phyloP scores from a whole-genome alignment of 2,113 vertebrate genomes.

The Malurus elegans region DNA sequence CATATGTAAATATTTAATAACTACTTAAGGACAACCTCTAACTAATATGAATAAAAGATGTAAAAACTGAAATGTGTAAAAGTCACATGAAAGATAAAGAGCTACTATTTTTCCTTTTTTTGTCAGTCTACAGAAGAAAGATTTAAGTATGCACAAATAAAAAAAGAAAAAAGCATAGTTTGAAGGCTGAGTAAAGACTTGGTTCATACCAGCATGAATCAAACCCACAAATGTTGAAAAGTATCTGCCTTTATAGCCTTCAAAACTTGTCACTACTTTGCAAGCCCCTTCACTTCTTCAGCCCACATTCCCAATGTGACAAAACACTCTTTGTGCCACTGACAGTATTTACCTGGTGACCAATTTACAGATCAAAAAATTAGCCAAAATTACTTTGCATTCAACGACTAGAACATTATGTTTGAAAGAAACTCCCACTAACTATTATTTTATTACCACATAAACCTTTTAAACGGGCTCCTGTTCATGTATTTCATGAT shows the following conservation, averaged over 20 bases:
- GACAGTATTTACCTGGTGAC: neutral
- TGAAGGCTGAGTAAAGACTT: neutral
- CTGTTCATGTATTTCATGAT: neutral
- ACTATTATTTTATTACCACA: neutral
- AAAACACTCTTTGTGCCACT: neutral
- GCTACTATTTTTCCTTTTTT: neutral
- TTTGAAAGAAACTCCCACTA: neutral
- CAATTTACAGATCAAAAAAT: neutral
- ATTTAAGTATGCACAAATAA: neutral
- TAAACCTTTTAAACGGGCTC: neutral
- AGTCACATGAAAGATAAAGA: neutral
- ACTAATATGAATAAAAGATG: fast-evolving
- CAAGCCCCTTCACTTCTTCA: neutral
- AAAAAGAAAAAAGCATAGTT: neutral
- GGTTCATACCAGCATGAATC: neutral
- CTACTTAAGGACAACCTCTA: neutral
- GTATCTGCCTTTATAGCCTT: neutral
- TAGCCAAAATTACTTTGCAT: neutral
- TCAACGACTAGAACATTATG: neutral
- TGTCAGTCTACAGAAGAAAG: neutral
- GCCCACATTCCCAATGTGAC: neutral
- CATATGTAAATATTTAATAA: neutral
- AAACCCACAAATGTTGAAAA: neutral
- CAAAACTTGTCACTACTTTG: neutral
- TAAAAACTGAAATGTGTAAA: neutral